A percentile compares a stretch with the other conserved stretches of the same genome.
Conservation (phyloP, 2,888 invertebrate species). For the Eupithecia insigniata region DNA sequence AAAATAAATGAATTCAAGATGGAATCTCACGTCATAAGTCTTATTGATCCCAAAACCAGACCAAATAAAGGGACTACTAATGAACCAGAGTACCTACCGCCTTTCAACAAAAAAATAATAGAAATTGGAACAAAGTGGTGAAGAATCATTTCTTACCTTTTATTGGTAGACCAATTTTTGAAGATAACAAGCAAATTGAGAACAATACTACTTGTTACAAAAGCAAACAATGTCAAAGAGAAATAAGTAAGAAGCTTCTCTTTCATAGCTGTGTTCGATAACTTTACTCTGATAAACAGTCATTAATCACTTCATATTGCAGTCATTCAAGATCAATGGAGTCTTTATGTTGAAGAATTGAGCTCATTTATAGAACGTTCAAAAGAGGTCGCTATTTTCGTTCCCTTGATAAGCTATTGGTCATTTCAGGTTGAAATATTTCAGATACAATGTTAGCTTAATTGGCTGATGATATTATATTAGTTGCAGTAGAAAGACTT, state of each 20-base stretch:
- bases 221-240: background rate
- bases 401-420: constrained; percentile 50
- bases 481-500: background rate
- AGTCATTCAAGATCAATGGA: constrained; percentile 71
- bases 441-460: background rate
- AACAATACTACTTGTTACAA: background rate
- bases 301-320: constrained; percentile 72
- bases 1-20: too few relatives aligned
- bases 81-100: too few relatives aligned
- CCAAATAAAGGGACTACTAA: too few relatives aligned
- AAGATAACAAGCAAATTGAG: background rate
- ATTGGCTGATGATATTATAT: background rate
- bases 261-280: constrained; percentile 1
- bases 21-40: too few relatives aligned
- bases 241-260: background rate
- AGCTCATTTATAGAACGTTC: constrained; percentile 59
- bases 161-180: too few relatives aligned
- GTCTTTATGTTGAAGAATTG: constrained; percentile 61
- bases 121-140: too few relatives aligned
- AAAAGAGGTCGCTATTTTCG: constrained; percentile 55
- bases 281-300: constrained; percentile 35
- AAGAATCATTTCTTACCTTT: too few relatives aligned
- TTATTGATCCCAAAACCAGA: too few relatives aligned
- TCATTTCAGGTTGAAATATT: constrained; percentile 16
- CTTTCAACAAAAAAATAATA: too few relatives aligned